Percentiles rank a stretch among this genome's conserved stretches.
phyloP scores from a whole-genome alignment of 2,797 vertebrate genomes.

The Eulemur albifrons region DNA sequence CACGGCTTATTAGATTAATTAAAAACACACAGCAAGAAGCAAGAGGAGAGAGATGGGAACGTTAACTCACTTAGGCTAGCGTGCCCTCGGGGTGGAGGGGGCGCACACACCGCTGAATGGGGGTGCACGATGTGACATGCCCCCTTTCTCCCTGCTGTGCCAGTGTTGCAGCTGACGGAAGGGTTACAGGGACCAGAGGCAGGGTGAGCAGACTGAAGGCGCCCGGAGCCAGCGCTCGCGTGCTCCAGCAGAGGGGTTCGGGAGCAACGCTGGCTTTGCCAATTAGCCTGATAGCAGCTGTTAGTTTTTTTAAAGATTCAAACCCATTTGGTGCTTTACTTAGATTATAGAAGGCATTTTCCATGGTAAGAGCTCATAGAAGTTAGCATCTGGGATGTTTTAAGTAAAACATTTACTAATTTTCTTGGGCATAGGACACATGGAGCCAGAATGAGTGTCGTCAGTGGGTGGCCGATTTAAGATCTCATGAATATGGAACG shows the following conservation, averaged over 20 bases:
- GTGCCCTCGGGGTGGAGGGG: fast-evolving
- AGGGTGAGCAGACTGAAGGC: background rate
- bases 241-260: background rate
- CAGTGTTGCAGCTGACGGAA: background rate
- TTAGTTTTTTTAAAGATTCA: background rate
- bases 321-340: background rate
- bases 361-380: background rate
- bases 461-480: background rate
- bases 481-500: background rate
- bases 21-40: background rate
- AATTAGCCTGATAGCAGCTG: background rate
- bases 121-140: fast-evolving
- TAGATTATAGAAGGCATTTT: conserved; percentile 14
- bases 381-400: background rate
- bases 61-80: too few relatives aligned
- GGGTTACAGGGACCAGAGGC: background rate
- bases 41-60: background rate
- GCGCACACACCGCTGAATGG: background rate
- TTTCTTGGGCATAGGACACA: background rate
- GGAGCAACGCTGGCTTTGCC: too few relatives aligned
- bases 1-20: background rate
- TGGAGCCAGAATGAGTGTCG: background rate
- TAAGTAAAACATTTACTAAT: background rate
- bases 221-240: fast-evolving
- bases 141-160: background rate